Evolutionary conservation across 2,888 invertebrate species (phyloP), one percentile per base, ranked within the genome.

Genomic region (Cerceris rybyensis): DNA sequence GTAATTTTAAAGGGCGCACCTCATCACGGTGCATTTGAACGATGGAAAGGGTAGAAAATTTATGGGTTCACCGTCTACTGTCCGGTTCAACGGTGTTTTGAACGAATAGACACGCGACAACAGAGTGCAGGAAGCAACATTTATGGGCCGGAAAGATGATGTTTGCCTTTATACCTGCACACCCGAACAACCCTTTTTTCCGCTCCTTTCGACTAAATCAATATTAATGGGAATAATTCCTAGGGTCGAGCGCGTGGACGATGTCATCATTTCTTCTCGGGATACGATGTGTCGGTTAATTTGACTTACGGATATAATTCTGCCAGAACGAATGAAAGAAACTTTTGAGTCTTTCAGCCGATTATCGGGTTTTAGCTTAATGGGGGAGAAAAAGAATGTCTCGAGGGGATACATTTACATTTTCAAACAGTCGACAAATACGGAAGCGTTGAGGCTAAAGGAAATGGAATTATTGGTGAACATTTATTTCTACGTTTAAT

Each of bases 131-230:
- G 43, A 63, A 52, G 59, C 49, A 65, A 58, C 71, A 54, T 13
- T 52, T 14, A 58, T 58, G 59, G 68, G 72, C 49, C 46, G 70
- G 41, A 7, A 50, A 60, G 46, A 60, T 46, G n/a, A 17, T 66
- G 75, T 76, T 84, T 66, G 64, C 72, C 75, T 75, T 79, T 75
- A 80, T 81, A 81, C 75, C 81, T 79, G 75, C 49, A 11, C 64
- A 46, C 16, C 61, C 68, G 50, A 66, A 69, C 66, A 57, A 50
- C 79, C 76, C 57, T 70, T 81, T 69, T 28, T 14, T 16, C 54
- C 16, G 42, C 52, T 52, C 66, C 60, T 59, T 71, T 41, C 68
- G 61, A 49, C 70, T 75, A 84, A 84, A 82, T 82, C 82, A 58
- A 59, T 70, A 74, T 82, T 82, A 76, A 71, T 46, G 68, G 52